Base-by-base conservation (phyloP, 2,888 invertebrate species). In the Tetranychus piercei region DNA sequence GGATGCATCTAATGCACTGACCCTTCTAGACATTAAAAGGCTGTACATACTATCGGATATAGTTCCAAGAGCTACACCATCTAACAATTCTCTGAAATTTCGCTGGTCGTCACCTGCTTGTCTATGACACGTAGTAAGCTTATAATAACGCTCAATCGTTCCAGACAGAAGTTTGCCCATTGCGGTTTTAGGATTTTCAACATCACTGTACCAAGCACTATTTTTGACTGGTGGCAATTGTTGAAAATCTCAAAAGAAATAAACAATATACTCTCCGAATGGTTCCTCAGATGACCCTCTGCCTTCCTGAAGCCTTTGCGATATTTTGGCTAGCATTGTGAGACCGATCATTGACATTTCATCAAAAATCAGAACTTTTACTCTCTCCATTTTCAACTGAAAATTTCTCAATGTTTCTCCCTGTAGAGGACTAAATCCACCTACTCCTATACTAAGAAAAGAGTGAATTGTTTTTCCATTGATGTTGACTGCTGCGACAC, bases 211-310 rank as follows among this genome's bases (percentile, higher is more conserved):
- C 3, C 3, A 2, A 8, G 73, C 4, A 1, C 4, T 4, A 64
- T 72, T 44, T 72, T 64, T 64, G 4, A 72, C 73, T 44, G 73
- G 73, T 67, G 73, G 64, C 6, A 72, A 44, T 64, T 72, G 73
- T 4, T 20, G 5, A 5, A 43, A 65, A 73, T 4, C 73, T 44
- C n/a, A n/a, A 72, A 72, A 72, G 2, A 72, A 6, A 72, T 43
- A 72, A 22, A 72, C 65, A 44, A 5, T 4, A n/a, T 43, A 43
- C 4, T 44, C 73, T 4, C 73, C 73, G 6, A 72, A 72, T 4
- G 6, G 6, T 5, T 44, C 45, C 11, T 72, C 73, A 43, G 3
- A 15, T n/a, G 2, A 43, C 22, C 15, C 3, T 2, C 5, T 70
- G 4, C 15, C 18, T 72, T 72, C 73, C 6, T 22, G 66, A 72